Evolutionary conservation across 2,888 invertebrate genomes (phyloP).

Genomic region (Scelioninae gen. 1): DNA sequence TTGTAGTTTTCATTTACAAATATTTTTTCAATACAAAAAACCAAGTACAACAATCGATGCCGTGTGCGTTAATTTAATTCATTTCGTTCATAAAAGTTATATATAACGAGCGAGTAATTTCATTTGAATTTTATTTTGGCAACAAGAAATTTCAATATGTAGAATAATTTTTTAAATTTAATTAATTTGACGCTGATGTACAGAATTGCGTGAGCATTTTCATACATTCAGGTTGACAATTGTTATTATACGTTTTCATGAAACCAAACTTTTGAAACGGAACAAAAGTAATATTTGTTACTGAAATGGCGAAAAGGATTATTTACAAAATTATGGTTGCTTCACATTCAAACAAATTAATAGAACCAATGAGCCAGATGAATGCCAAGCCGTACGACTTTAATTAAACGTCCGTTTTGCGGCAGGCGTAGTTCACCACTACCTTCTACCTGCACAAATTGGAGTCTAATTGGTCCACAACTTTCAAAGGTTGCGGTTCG

Average conservation of each 20-base stretch:
- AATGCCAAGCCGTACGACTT: constrained; percentile 74
- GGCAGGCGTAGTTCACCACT: constrained; percentile 70
- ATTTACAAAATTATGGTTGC: constrained; percentile 46
- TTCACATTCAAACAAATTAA: constrained; percentile 64
- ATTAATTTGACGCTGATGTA: too few relatives aligned
- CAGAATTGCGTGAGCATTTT: not conserved
- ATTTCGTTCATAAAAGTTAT: too few relatives aligned
- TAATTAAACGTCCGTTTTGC: constrained; percentile 79
- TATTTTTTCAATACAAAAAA: too few relatives aligned
- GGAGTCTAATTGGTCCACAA: constrained; percentile 79
- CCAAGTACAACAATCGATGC: too few relatives aligned
- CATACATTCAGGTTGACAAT: not conserved
- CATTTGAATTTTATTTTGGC: too few relatives aligned
- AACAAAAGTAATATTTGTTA: constrained; percentile 1
- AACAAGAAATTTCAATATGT: too few relatives aligned
- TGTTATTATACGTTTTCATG: too few relatives aligned
- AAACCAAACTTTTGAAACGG: not conserved
- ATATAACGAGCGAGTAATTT: too few relatives aligned
- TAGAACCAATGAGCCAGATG: constrained; percentile 68
- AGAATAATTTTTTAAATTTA: too few relatives aligned
- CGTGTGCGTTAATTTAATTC: too few relatives aligned
- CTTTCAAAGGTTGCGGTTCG: constrained; percentile 75
- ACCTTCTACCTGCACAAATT: constrained; percentile 76
- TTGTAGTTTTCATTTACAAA: too few relatives aligned
- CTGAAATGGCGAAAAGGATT: constrained; percentile 11